A percentile compares a stretch with the other conserved stretches of the same genome.
phyloP scores from a whole-genome alignment of 2,888 invertebrate genomes.

The Lingula anatina region DNA sequence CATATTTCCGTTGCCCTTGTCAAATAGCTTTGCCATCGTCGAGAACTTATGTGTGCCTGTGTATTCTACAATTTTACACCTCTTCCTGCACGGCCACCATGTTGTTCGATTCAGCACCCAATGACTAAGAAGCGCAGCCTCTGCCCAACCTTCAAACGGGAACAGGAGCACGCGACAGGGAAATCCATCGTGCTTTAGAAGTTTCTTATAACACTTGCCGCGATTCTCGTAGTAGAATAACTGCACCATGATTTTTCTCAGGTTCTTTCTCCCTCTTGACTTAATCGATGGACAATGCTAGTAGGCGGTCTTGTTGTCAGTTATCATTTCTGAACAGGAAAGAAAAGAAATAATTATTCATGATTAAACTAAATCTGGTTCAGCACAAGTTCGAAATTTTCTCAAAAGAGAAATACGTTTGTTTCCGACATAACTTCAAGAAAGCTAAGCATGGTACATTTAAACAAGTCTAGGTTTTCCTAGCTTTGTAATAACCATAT shows the following conservation, averaged over 20 bases:
- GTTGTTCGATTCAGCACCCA: constrained; percentile 82
- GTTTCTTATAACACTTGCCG: constrained; percentile 76
- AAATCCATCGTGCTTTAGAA: constrained; percentile 74
- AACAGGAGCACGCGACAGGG: constrained; percentile 79
- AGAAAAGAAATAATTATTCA: too few relatives aligned
- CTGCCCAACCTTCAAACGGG: constrained; percentile 84
- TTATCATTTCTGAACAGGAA: too few relatives aligned
- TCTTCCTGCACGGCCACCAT: constrained; percentile 64
- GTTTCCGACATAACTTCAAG: too few relatives aligned
- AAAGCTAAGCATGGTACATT: too few relatives aligned
- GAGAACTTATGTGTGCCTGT: constrained; percentile 71
- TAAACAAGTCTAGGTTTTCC: too few relatives aligned
- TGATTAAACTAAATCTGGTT: too few relatives aligned
- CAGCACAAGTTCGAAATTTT: too few relatives aligned
- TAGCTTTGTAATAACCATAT: too few relatives aligned
- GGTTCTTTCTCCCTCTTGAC: too few relatives aligned
- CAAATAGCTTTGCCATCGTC: constrained; percentile 74
- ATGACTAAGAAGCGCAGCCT: constrained; percentile 78
- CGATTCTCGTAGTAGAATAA: constrained; percentile 72
- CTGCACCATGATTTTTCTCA: constrained; percentile 60
- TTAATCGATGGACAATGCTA: too few relatives aligned
- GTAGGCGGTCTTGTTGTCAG: too few relatives aligned
- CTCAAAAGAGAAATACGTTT: too few relatives aligned
- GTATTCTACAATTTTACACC: constrained; percentile 79
- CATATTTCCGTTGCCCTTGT: constrained; percentile 72